phyloP scores from a whole-genome alignment of 2,888 invertebrate species.

The Trissolcus brochymenae region DNA sequence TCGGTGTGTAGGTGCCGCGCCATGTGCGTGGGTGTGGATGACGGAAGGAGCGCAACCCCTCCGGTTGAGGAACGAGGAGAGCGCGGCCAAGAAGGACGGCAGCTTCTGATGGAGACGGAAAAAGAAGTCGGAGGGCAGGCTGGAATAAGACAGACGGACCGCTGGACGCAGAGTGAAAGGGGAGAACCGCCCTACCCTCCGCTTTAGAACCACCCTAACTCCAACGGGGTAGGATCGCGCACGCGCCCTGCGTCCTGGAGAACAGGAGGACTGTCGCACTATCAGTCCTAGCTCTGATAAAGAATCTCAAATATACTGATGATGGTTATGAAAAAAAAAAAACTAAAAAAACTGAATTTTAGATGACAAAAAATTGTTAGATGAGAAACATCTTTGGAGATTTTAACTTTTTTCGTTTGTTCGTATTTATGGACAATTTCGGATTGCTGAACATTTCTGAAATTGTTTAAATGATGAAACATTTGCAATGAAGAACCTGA shows the following conservation, averaged over 20 bases:
- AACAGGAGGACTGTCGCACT: slow-evolving; percentile 23
- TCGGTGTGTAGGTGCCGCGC: slow-evolving; percentile 20
- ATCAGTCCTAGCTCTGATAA: slow-evolving; percentile 32
- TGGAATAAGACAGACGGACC: slow-evolving; percentile 32
- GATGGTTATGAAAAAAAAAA: slow-evolving; percentile 23
- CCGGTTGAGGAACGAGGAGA: slow-evolving; percentile 18
- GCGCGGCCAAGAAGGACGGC: slow-evolving; percentile 13
- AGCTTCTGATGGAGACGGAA: slow-evolving; percentile 31
- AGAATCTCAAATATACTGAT: slow-evolving; percentile 39
- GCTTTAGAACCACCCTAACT: slow-evolving; percentile 39
- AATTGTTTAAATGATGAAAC: not conserved
- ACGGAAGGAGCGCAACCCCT: slow-evolving; percentile 31
- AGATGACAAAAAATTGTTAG: not conserved
- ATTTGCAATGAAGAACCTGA: not conserved
- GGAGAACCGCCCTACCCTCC: slow-evolving; percentile 40
- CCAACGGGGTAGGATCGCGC: slow-evolving; percentile 44
- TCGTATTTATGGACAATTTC: no score
- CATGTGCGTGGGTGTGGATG: slow-evolving; percentile 45
- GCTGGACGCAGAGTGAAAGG: slow-evolving; percentile 18
- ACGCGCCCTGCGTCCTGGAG: slow-evolving; percentile 32
- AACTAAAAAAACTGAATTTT: not conserved
- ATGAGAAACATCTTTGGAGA: not conserved
- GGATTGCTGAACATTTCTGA: not conserved
- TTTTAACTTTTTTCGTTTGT: no score
- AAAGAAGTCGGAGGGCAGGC: slow-evolving; percentile 31